These are phyloP conservation scores for Tringa solitaria DNA, from an alignment of 2,113 vertebrate species.

Conservation along the genomic window DNA sequence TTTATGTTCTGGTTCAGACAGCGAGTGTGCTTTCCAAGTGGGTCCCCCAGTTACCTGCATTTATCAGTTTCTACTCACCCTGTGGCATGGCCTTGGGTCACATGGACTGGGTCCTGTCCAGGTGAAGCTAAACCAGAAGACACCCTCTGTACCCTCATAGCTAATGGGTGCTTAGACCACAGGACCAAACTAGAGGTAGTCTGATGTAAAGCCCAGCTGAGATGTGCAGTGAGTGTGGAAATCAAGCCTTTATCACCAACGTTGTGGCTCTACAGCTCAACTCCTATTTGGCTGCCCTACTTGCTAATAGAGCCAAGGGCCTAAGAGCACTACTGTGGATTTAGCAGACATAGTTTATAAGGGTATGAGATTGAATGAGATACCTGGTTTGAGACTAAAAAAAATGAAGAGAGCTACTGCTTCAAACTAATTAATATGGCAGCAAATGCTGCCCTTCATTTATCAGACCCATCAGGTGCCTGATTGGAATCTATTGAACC, in stretches of 20 bases:
- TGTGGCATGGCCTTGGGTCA: not conserved
- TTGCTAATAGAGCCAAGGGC: not conserved
- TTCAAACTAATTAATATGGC: not conserved
- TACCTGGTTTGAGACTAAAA: not conserved
- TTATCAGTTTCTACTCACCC: not conserved
- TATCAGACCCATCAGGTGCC: not conserved
- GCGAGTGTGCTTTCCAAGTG: accelerated
- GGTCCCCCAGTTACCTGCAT: not conserved
- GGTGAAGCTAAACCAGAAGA: not conserved
- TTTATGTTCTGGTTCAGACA: not conserved
- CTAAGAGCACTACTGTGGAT: not conserved
- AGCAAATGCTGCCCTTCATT: not conserved
- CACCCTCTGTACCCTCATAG: not conserved
- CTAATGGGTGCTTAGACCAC: not conserved
- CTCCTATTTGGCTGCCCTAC: accelerated
- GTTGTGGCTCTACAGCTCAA: accelerated
- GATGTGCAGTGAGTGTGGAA: not conserved
- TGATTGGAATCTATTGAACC: not conserved
- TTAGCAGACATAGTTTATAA: not conserved
- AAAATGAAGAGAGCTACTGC: not conserved
- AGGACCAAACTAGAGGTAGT: not conserved
- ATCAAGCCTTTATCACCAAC: not conserved
- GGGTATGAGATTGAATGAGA: not conserved
- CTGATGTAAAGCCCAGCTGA: not conserved
- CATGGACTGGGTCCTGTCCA: not conserved